phyloP scores from a whole-genome alignment of 2,888 invertebrate genomes.

The Xylota segnis region DNA sequence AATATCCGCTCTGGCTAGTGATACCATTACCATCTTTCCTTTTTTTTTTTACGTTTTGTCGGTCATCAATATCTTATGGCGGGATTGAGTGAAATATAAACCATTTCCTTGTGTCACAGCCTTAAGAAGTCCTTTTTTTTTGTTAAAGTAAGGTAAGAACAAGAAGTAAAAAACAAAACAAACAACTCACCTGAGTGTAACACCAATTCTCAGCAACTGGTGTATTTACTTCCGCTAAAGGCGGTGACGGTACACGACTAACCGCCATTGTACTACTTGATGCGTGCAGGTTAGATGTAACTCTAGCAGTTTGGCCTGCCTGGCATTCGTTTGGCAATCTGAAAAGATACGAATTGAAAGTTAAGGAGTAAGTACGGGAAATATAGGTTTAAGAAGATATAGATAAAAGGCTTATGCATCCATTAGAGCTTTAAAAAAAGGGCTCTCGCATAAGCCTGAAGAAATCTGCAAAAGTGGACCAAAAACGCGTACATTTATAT shows the following conservation, averaged over 20 bases:
- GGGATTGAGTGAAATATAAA: constrained; percentile 58
- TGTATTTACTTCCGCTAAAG: constrained; percentile 96
- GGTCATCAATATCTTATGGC: constrained; percentile 16
- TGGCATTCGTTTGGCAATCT: constrained; percentile 93
- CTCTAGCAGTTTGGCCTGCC: constrained; percentile 93
- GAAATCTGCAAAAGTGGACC: no score
- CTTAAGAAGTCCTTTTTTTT: no score
- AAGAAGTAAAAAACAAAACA: background rate
- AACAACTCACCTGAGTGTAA: constrained; percentile 95
- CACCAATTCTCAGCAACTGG: constrained; percentile 99
- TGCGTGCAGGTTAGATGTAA: constrained; percentile 91
- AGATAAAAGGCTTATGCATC: background rate
- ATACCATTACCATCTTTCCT: constrained; percentile 39
- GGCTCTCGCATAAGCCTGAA: no score
- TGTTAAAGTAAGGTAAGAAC: constrained; percentile 16
- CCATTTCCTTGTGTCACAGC: background rate
- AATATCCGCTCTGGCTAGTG: constrained; percentile 61
- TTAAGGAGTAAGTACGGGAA: constrained; percentile 62
- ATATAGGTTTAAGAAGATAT: background rate
- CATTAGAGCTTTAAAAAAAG: no score
- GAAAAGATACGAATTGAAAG: constrained; percentile 83
- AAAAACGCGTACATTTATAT: no score
- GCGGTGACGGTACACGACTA: constrained; percentile 98
- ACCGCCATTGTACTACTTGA: constrained; percentile 97
- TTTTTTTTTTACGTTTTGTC: background rate